Percentiles rank a stretch among this genome's conserved stretches.
phyloP scores from a whole-genome alignment of 2,113 vertebrate species.

The Xerus inauris region DNA sequence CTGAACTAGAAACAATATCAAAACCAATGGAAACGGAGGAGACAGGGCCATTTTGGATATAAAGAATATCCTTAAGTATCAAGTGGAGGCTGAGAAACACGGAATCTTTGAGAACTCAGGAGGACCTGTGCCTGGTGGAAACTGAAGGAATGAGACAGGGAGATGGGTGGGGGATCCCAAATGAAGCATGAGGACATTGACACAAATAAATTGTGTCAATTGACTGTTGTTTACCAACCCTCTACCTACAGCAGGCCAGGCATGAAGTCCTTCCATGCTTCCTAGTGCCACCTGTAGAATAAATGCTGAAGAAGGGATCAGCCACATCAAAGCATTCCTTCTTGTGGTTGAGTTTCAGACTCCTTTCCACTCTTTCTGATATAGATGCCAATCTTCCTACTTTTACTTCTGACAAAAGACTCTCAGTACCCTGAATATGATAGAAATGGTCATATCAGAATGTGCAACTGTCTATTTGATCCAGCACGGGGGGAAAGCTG shows the following conservation, averaged over 20 bases:
- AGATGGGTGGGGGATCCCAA: background rate
- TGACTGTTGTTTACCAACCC: background rate
- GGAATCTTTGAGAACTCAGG: background rate
- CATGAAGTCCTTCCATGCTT: background rate
- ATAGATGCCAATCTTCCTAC: background rate
- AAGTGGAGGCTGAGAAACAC: background rate
- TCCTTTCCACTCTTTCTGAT: background rate
- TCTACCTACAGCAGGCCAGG: background rate
- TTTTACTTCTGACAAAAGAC: constrained; percentile 7
- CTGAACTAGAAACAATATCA: background rate
- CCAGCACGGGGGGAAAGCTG: background rate
- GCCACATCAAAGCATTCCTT: background rate
- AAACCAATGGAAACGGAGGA: background rate
- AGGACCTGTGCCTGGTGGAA: background rate
- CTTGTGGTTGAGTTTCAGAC: background rate
- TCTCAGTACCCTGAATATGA: background rate
- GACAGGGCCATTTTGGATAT: background rate
- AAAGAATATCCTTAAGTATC: background rate
- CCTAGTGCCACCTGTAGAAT: background rate
- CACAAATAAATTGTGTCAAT: background rate
- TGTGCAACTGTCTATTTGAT: background rate
- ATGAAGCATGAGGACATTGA: background rate
- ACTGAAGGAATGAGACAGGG: background rate
- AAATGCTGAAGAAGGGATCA: background rate
- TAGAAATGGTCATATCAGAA: background rate